These are phyloP conservation scores for Rhagologus leucostigma DNA, from an alignment of 2,113 vertebrate genomes.

Conservation along the genomic window DNA sequence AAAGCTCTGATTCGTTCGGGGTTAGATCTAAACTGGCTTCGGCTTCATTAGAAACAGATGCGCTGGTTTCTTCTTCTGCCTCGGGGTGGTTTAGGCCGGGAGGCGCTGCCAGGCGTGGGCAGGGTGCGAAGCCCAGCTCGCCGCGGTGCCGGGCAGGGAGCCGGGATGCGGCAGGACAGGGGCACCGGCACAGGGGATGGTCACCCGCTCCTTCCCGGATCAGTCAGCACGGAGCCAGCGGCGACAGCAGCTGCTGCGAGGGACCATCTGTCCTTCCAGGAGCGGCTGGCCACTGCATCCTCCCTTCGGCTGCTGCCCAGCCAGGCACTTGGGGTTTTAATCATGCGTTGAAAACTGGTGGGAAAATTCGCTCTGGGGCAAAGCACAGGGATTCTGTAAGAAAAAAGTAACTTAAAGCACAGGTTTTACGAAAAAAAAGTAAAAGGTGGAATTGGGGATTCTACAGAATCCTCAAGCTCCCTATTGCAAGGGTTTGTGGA, in stretches of 20 bases:
- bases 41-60: conserved; percentile 10
- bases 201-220: neutral
- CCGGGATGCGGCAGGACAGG: neutral
- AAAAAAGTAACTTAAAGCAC: neutral
- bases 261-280: neutral
- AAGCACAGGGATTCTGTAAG: neutral
- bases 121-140: neutral
- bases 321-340: neutral
- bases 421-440: neutral
- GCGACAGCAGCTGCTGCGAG: neutral
- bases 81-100: neutral
- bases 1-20: neutral
- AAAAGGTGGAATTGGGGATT: neutral
- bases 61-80: neutral
- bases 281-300: neutral
- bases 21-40: neutral
- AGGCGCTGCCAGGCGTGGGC: neutral
- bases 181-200: neutral
- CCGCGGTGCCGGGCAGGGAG: neutral
- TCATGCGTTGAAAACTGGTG: accelerated
- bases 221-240: accelerated
- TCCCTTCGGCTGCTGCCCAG: neutral
- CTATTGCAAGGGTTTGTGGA: neutral
- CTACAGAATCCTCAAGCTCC: neutral
- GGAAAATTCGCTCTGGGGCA: neutral